Evolutionary conservation across 2,888 invertebrate genomes (phyloP).

Genomic region (Zhuqinia jingwanae): DNA sequence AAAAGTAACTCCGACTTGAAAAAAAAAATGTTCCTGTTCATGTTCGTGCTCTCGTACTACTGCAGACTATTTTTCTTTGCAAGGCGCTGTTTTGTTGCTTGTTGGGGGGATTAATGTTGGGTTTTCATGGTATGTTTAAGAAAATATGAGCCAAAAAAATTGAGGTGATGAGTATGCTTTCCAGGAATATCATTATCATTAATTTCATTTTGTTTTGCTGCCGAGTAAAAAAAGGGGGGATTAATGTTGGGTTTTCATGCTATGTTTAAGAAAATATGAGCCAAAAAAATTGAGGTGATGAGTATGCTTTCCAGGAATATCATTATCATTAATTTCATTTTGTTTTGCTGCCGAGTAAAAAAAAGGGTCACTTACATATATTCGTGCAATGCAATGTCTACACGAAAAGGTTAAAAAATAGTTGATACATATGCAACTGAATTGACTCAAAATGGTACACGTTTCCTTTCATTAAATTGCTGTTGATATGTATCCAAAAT

Average conservation of each 20-base stretch:
- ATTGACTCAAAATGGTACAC: not conserved
- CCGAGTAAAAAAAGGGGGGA: no score
- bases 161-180: conserved; percentile 61
- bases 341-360: not conserved
- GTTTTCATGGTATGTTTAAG: not conserved
- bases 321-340: conserved; percentile 42
- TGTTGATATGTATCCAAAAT: not conserved
- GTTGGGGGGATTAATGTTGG: not conserved
- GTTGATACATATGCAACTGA: not conserved
- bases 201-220: conserved; percentile 31
- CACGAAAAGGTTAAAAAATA: no score
- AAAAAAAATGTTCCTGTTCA: not conserved
- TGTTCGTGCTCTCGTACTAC: no score
- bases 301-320: conserved; percentile 61
- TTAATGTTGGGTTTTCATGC: not conserved
- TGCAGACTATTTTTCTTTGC: not conserved
- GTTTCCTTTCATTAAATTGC: not conserved
- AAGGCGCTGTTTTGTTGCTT: conserved; percentile 1
- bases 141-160: conserved; percentile 30
- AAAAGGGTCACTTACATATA: not conserved
- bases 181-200: conserved; percentile 50
- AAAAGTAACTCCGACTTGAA: conserved; percentile 8
- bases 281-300: conserved; percentile 49
- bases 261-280: conserved; percentile 11
- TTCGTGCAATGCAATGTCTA: not conserved